Percentiles rank a stretch among this genome's conserved stretches.
phyloP scores from a whole-genome alignment of 2,797 vertebrate species.

The Myotis myotis region DNA sequence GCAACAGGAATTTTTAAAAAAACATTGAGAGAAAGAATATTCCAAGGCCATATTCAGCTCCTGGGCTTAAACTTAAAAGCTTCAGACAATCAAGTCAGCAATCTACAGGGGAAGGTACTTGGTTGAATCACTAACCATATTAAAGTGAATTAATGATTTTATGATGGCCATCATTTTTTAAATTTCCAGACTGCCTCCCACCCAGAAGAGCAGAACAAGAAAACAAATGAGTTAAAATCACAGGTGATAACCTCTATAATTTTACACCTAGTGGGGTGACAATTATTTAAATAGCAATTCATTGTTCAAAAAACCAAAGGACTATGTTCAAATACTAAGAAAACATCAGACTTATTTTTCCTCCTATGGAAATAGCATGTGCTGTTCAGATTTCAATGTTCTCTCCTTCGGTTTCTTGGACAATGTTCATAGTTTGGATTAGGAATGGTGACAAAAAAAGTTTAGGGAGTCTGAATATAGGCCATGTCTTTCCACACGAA shows the following conservation, averaged over 20 bases:
- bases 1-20: constrained; percentile 37
- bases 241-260: constrained; percentile 24
- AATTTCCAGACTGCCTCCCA: background rate
- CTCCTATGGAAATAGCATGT: constrained; percentile 64
- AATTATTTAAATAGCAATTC: constrained; percentile 77
- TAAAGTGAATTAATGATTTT: constrained; percentile 30
- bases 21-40: constrained; percentile 18
- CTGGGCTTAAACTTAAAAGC: background rate
- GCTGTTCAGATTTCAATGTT: constrained; percentile 71
- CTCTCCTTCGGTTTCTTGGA: constrained; percentile 76
- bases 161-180: background rate
- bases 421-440: constrained; percentile 69
- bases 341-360: constrained; percentile 69
- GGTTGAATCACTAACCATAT: background rate
- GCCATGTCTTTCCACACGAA: constrained; percentile 79
- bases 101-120: background rate
- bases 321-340: constrained; percentile 75
- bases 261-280: constrained; percentile 46
- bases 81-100: constrained; percentile 8
- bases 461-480: constrained; percentile 70
- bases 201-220: background rate
- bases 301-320: constrained; percentile 71
- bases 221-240: constrained; percentile 22
- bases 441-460: constrained; percentile 62
- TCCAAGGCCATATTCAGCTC: background rate